These are phyloP conservation scores for Charina bottae DNA, from an alignment of 2,113 vertebrate genomes.

Conservation along the genomic window DNA sequence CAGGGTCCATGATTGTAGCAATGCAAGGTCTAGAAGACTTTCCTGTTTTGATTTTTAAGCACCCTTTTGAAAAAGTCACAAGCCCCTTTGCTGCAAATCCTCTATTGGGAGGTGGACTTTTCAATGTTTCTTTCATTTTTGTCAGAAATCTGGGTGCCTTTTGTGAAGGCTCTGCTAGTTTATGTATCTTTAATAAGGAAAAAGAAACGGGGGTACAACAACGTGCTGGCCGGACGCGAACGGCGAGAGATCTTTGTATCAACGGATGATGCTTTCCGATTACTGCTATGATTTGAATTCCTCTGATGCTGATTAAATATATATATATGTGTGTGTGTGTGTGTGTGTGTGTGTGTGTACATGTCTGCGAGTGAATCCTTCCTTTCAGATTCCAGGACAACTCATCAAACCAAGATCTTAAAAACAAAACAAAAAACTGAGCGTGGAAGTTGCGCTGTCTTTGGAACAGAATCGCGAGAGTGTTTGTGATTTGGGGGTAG, in stretches of 20 bases:
- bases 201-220: slow-evolving; percentile 19
- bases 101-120: slow-evolving; percentile 24
- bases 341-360: fast-evolving
- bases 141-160: slow-evolving; percentile 63
- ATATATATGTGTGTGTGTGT: background rate
- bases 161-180: slow-evolving; percentile 67
- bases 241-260: slow-evolving; percentile 55
- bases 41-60: slow-evolving; percentile 20
- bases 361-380: slow-evolving; percentile 29
- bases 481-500: background rate
- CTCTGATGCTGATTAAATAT: slow-evolving; percentile 49
- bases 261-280: slow-evolving; percentile 60
- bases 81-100: slow-evolving; percentile 30
- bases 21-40: too few relatives aligned
- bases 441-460: background rate
- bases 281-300: slow-evolving; percentile 28
- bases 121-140: slow-evolving; percentile 42
- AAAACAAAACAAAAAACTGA: background rate
- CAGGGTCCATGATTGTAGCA: too few relatives aligned
- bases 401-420: background rate
- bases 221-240: slow-evolving; percentile 1
- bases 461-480: background rate
- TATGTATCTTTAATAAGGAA: slow-evolving; percentile 31
- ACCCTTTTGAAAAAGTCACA: slow-evolving; percentile 40
- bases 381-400: background rate